These are phyloP conservation scores for Heterohyrax brucei DNA, from an alignment of 2,797 vertebrate species.

Conservation along the genomic window DNA sequence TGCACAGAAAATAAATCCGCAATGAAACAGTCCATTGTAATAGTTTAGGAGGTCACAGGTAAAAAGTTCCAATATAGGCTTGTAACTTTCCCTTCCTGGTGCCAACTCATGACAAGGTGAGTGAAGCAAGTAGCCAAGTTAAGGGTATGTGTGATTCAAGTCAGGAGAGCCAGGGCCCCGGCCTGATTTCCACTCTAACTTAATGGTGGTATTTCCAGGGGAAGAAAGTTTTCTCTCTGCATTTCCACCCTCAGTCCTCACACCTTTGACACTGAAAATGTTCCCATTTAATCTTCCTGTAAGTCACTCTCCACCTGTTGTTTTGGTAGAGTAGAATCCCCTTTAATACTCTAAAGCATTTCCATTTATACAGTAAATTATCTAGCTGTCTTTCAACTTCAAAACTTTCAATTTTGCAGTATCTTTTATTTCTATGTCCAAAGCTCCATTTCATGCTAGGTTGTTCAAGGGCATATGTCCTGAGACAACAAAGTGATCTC, in stretches of 20 bases:
- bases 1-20: conserved; percentile 88
- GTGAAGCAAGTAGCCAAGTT: neutral
- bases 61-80: neutral
- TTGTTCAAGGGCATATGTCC: neutral
- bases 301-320: neutral
- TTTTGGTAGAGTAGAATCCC: rapidly evolving
- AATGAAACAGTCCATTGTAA: conserved; percentile 62
- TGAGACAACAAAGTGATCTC: conserved; percentile 70
- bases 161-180: neutral
- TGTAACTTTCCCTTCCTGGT: neutral
- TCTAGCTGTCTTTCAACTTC: neutral
- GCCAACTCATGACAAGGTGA: neutral
- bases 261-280: conserved; percentile 24
- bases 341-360: neutral
- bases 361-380: neutral
- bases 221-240: neutral
- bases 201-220: neutral
- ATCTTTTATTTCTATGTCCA: neutral
- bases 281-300: neutral
- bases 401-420: neutral
- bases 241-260: neutral
- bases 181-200: neutral
- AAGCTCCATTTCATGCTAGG: conserved; percentile 37
- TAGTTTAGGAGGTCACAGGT: neutral
- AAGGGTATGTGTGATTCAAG: neutral